phyloP scores from a whole-genome alignment of 2,113 vertebrate species.

The Hydrochoerus hydrochaeris region DNA sequence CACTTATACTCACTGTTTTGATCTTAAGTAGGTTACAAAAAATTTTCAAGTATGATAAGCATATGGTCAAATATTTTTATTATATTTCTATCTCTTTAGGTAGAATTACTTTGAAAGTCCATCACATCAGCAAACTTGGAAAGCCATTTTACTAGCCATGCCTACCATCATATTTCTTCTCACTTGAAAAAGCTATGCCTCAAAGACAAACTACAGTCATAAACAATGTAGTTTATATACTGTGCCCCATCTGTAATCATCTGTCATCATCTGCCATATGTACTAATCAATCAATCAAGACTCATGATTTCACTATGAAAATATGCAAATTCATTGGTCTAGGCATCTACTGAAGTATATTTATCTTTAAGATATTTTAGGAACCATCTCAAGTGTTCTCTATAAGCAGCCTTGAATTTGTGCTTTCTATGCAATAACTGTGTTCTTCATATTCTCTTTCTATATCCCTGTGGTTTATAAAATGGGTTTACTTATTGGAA shows the following conservation, averaged over 20 bases:
- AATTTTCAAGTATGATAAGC: background rate
- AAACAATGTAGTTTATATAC: background rate
- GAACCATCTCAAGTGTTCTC: background rate
- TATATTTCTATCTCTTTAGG: background rate
- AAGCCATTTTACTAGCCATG: background rate
- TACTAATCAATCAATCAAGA: background rate
- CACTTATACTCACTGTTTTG: background rate
- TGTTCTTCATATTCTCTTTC: background rate
- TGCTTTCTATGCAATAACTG: background rate
- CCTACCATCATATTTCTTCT: background rate
- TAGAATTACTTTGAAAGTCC: background rate
- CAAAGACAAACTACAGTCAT: background rate
- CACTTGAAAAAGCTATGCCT: background rate
- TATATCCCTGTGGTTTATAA: background rate
- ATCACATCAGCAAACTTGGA: background rate
- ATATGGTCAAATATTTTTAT: background rate
- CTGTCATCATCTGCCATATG: background rate
- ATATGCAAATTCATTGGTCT: background rate
- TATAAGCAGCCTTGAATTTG: background rate
- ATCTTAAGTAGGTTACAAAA: slow-evolving; percentile 24
- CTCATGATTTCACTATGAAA: background rate
- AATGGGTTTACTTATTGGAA: background rate
- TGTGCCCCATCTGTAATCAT: background rate
- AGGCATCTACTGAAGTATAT: background rate
- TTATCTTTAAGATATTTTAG: background rate